Conservation (phyloP, 92 coral and sea anemone species). For the Zoanthus gigantus region DNA sequence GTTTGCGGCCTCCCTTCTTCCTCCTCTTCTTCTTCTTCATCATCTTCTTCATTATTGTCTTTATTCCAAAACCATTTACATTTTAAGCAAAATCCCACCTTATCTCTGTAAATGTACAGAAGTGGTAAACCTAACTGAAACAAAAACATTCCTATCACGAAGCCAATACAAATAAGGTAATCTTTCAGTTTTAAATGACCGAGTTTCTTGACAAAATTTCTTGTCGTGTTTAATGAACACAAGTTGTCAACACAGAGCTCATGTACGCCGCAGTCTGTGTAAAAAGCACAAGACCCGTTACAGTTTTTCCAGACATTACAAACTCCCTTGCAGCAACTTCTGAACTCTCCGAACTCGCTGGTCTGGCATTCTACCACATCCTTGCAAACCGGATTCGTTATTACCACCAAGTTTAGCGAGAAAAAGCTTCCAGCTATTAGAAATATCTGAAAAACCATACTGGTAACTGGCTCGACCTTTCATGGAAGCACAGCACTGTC, state of each 20-base stretch:
- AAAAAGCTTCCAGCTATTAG: conserved; percentile 33
- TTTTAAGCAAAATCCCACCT: conserved; percentile 35
- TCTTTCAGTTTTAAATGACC: conserved; percentile 30
- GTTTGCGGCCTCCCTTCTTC: background rate
- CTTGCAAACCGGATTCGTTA: conserved; percentile 24
- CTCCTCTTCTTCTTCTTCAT: background rate
- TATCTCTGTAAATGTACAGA: conserved; percentile 36
- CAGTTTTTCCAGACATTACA: conserved; percentile 40
- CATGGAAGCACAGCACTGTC: background rate
- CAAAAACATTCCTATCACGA: conserved; percentile 34
- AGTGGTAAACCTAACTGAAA: conserved; percentile 42
- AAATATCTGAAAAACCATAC: conserved; percentile 35
- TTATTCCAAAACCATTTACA: conserved; percentile 39
- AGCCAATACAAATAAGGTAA: conserved; percentile 50
- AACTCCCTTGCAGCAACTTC: conserved; percentile 26
- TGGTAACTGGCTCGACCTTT: background rate
- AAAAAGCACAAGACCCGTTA: conserved; percentile 19
- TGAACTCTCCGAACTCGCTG: background rate
- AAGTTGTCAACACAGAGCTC: conserved; percentile 30
- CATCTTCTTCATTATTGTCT: background rate
- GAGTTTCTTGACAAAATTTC: background rate
- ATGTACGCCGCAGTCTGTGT: conserved; percentile 12
- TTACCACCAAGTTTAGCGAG: conserved; percentile 32
- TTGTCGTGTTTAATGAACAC: conserved; percentile 10
- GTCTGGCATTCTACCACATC: conserved; percentile 6